A percentile compares a stretch with the other conserved stretches of the same genome.
Evolutionary conservation across 2,888 invertebrate genomes (phyloP).

Genomic region (Troilus luridus): DNA sequence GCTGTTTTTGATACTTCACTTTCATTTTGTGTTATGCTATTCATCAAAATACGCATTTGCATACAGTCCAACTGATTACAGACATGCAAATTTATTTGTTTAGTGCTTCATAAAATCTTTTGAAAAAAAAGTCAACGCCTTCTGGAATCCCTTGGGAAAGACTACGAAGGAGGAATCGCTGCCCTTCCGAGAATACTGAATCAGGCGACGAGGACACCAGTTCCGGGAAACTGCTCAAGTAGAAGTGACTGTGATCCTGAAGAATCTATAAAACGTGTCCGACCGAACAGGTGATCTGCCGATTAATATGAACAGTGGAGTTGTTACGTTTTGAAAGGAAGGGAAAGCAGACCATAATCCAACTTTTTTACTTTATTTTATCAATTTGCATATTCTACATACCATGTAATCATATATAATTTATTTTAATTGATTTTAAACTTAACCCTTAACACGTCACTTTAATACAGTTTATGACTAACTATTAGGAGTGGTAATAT

Average conservation of each 20-base stretch:
- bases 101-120: neutral
- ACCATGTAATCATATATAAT: no score
- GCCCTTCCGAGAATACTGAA: neutral
- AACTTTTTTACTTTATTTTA: no score
- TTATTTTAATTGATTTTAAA: no score
- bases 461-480: no score
- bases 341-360: no score
- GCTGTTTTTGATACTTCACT: no score
- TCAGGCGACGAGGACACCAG: neutral
- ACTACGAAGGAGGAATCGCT: neutral
- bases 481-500: no score
- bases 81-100: neutral
- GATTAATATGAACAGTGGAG: neutral
- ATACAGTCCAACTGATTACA: neutral
- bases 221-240: neutral
- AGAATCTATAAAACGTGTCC: neutral
- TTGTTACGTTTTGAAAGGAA: neutral
- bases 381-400: no score
- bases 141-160: slow-evolving; percentile 2
- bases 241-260: neutral
- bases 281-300: neutral
- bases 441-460: no score
- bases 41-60: no score
- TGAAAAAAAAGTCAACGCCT: neutral
- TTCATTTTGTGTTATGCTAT: no score